Conservation (phyloP, 2,888 invertebrate genomes). For the Catocala sponsa region DNA sequence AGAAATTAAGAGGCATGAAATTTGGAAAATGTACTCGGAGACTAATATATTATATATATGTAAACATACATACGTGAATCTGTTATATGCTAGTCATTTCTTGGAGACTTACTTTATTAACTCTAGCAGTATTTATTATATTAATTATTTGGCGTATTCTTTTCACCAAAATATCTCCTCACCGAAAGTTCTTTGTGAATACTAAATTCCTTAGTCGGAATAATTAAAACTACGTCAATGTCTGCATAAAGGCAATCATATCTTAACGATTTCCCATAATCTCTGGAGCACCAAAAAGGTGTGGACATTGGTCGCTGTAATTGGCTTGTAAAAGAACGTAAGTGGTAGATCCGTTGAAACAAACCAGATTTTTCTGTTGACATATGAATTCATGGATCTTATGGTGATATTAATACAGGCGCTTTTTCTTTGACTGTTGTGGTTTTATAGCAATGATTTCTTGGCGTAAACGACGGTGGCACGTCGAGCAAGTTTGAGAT, state of each 20-base stretch:
- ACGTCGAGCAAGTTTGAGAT: constrained; percentile 55
- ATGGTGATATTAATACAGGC: neutral
- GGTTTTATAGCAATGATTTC: constrained; percentile 16
- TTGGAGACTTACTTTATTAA: too few relatives aligned
- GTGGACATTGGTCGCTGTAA: constrained; percentile 51
- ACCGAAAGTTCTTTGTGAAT: neutral
- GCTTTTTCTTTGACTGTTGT: constrained; percentile 18
- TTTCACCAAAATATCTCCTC: too few relatives aligned
- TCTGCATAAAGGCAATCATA: constrained; percentile 18
- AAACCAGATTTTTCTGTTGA: constrained; percentile 16
- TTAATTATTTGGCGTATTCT: too few relatives aligned
- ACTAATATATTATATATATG: too few relatives aligned
- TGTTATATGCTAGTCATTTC: too few relatives aligned
- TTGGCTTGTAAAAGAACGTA: constrained; percentile 58
- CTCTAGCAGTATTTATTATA: too few relatives aligned
- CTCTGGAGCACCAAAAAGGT: constrained; percentile 45
- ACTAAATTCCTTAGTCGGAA: neutral
- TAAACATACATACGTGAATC: too few relatives aligned
- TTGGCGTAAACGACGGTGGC: constrained; percentile 42
- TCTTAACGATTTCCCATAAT: constrained; percentile 34
- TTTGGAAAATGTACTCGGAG: too few relatives aligned
- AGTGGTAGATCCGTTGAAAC: constrained; percentile 44
- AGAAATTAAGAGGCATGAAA: too few relatives aligned
- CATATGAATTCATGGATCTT: constrained; percentile 15
- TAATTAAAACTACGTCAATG: constrained; percentile 17